A percentile compares a stretch with the other conserved stretches of the same genome.
Conservation (phyloP, 1,140 invertebrate genomes). For the Brachystomella parvula region DNA sequence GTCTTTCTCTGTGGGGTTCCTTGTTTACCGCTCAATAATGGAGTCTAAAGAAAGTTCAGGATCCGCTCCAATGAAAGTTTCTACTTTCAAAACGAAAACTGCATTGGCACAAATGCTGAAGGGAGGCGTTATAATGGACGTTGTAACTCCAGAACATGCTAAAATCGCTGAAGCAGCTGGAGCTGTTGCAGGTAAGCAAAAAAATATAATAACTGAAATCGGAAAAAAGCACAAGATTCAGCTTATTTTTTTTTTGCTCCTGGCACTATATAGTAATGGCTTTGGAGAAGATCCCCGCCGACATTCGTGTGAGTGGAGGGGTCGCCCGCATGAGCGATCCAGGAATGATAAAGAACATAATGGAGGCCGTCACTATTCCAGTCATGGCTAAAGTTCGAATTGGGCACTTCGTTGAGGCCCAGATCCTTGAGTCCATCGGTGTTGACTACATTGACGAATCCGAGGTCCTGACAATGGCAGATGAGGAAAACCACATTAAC, state of each 20-base stretch:
- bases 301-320: constrained; percentile 6
- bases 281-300: constrained; percentile 4
- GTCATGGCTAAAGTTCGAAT: constrained; percentile 11
- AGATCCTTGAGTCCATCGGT: not conserved
- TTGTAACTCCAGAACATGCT: not conserved
- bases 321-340: constrained; percentile 11
- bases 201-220: too few relatives aligned
- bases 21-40: not conserved
- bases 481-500: constrained; percentile 5
- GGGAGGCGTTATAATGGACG: constrained; percentile 12
- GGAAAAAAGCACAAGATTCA: too few relatives aligned
- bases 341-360: constrained; percentile 5
- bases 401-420: constrained; percentile 11
- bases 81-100: not conserved
- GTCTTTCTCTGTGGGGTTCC: not conserved
- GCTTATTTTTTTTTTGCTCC: too few relatives aligned
- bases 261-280: too few relatives aligned
- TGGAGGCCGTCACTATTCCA: constrained; percentile 1
- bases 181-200: not conserved
- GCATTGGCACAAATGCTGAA: constrained; percentile 8
- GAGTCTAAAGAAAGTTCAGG: not conserved
- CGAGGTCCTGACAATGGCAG: constrained; percentile 4
- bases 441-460: constrained; percentile 16
- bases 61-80: not conserved
- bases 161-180: constrained; percentile 10